Conservation (phyloP, 2,797 vertebrate species). For the Eulemur coronatus region DNA sequence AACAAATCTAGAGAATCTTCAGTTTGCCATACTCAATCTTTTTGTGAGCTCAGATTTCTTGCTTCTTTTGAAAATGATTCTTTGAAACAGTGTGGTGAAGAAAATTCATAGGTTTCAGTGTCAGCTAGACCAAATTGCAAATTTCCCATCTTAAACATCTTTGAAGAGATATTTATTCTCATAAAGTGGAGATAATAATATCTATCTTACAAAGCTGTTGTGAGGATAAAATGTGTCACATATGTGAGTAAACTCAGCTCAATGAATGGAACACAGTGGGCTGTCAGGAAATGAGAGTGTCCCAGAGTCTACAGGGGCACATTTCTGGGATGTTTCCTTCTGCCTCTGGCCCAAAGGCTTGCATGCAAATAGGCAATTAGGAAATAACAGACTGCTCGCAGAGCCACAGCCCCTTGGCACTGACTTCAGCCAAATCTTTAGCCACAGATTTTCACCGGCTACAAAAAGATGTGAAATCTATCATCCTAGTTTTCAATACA, state of each 20-base stretch:
- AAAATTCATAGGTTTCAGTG: not conserved
- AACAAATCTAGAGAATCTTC: not conserved
- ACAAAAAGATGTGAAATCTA: not conserved
- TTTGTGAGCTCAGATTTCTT: not conserved
- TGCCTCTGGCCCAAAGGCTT: not conserved
- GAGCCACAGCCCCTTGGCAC: not conserved
- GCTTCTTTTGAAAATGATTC: slow-evolving; percentile 12
- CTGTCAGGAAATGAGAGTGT: not conserved
- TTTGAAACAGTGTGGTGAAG: not conserved
- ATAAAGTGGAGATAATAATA: not conserved
- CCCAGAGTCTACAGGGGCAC: not conserved
- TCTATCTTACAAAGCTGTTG: not conserved
- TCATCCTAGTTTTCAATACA: not conserved
- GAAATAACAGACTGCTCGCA: slow-evolving; percentile 53
- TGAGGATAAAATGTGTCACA: not conserved
- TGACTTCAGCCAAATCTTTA: slow-evolving; percentile 27
- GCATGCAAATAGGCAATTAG: slow-evolving; percentile 56
- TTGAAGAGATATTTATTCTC: not conserved
- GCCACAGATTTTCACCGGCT: slow-evolving; percentile 33
- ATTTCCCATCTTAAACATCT: not conserved
- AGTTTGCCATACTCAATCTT: not conserved
- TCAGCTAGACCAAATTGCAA: slow-evolving; percentile 1
- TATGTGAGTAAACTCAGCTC: not conserved
- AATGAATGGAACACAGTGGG: not conserved
- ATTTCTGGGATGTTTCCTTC: not conserved